Evolutionary conservation across 2,888 invertebrate genomes (phyloP).

Genomic region (Cantharis rufa): DNA sequence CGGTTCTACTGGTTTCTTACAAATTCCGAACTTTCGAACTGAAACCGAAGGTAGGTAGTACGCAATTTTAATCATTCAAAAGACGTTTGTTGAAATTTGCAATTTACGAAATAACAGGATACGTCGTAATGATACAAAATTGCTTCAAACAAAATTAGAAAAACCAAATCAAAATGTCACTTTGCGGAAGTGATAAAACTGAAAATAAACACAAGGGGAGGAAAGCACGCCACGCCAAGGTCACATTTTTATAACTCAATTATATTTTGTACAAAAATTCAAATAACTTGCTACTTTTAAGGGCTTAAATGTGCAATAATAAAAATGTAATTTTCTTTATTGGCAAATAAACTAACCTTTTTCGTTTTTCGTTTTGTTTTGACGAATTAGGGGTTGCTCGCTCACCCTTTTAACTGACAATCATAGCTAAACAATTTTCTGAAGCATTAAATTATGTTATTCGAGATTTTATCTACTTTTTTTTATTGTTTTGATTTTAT

Average conservation of each 20-base stretch:
- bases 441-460: not conserved
- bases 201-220: constrained; percentile 39
- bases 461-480: constrained; percentile 4
- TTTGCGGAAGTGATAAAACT: constrained; percentile 43
- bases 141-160: constrained; percentile 39
- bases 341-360: not conserved
- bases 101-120: constrained; percentile 17
- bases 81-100: not conserved
- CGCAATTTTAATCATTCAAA: not conserved
- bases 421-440: not conserved
- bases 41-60: not conserved
- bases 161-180: constrained; percentile 39
- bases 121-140: constrained; percentile 31
- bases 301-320: not conserved
- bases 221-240: constrained; percentile 33
- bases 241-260: not conserved
- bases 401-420: not conserved
- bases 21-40: constrained; percentile 6
- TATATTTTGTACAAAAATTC: constrained; percentile 1
- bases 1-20: constrained; percentile 33
- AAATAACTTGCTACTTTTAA: not conserved
- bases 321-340: not conserved
- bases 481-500: not conserved
- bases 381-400: not conserved
- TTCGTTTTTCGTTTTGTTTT: not conserved